A percentile compares a stretch with the other conserved stretches of the same genome.
phyloP scores from a whole-genome alignment of 2,888 invertebrate genomes.

The Lordiphosa fenestrarum region DNA sequence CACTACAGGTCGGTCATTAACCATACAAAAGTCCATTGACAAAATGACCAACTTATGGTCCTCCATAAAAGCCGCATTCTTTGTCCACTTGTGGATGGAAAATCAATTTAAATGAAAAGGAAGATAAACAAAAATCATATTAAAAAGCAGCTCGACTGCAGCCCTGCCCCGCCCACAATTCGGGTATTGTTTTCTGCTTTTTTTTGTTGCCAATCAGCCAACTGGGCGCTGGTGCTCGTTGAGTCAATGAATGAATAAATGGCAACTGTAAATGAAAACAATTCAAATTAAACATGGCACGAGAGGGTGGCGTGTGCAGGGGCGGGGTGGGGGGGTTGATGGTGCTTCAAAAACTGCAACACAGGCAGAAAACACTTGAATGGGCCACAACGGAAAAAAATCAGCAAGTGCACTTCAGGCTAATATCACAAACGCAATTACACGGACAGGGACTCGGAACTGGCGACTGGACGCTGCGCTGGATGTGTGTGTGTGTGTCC shows the following conservation, averaged over 20 bases:
- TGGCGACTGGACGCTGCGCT: constrained; percentile 1
- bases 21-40: not conserved
- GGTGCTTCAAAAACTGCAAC: constrained; percentile 62
- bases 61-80: too few relatives aligned
- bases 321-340: not conserved
- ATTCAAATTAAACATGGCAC: constrained; percentile 69
- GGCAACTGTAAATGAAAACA: constrained; percentile 75
- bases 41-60: too few relatives aligned
- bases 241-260: constrained; percentile 63
- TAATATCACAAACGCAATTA: constrained; percentile 75
- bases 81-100: constrained; percentile 14
- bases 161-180: not conserved
- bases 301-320: not conserved
- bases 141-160: constrained; percentile 13
- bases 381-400: constrained; percentile 36
- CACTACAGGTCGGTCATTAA: too few relatives aligned
- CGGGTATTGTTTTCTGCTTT: constrained; percentile 5
- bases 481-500: constrained; percentile 5
- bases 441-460: constrained; percentile 42
- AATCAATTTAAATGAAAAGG: constrained; percentile 55
- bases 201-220: constrained; percentile 55
- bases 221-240: constrained; percentile 33
- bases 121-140: constrained; percentile 26
- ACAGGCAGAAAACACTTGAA: constrained; percentile 53
- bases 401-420: constrained; percentile 64